Evolutionary conservation across 2,113 vertebrate genomes (phyloP).

Genomic region (Cyprinodon tularosa): DNA sequence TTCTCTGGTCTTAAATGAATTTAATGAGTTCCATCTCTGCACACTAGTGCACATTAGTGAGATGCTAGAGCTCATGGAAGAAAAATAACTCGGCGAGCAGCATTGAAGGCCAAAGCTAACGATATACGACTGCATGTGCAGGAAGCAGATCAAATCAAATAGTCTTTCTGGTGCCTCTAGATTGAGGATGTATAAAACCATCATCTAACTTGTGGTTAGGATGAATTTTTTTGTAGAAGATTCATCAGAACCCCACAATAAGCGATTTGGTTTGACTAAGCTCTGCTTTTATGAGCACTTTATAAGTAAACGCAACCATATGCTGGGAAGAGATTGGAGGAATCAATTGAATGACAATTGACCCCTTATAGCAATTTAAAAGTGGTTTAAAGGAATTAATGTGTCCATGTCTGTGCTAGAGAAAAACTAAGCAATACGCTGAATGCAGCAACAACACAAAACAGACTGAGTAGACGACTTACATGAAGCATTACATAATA

Average conservation of each 20-base stretch:
- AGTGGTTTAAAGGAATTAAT: constrained; percentile 46
- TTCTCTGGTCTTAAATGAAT: background rate
- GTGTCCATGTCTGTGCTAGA: constrained; percentile 2
- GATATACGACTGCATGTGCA: constrained; percentile 56
- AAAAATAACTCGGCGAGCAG: constrained; percentile 54
- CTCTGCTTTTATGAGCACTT: constrained; percentile 67
- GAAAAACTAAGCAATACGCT: constrained; percentile 31
- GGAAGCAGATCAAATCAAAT: constrained; percentile 60
- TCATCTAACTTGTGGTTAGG: constrained; percentile 60
- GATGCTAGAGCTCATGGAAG: constrained; percentile 27
- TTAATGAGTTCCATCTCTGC: background rate
- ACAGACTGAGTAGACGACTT: constrained; percentile 49
- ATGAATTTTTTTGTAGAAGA: constrained; percentile 54
- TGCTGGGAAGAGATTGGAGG: constrained; percentile 66
- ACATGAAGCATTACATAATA: constrained; percentile 43
- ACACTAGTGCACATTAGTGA: constrained; percentile 16
- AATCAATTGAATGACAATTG: constrained; percentile 64
- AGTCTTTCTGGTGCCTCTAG: constrained; percentile 44
- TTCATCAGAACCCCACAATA: constrained; percentile 64
- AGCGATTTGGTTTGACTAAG: constrained; percentile 71
- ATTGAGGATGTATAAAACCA: constrained; percentile 55
- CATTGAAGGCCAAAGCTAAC: constrained; percentile 52
- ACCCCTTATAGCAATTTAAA: constrained; percentile 63
- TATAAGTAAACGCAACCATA: constrained; percentile 75
- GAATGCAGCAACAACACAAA: constrained; percentile 47